Conservation (phyloP, 2,888 invertebrate genomes). For the Escarpia spicata region DNA sequence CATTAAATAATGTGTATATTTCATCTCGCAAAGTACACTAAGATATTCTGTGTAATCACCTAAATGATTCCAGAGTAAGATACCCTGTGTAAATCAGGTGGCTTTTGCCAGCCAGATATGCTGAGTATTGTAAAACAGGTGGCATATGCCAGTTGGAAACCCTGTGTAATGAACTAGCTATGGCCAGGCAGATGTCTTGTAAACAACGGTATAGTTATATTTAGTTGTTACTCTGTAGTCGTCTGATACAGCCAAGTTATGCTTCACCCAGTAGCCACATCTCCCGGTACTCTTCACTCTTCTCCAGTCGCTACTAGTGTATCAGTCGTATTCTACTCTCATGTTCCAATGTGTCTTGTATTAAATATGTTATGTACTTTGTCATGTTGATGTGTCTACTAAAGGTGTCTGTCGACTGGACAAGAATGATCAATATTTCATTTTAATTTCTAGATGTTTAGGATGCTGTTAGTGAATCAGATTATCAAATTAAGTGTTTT, state of each 20-base stretch:
- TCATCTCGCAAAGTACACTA: no score
- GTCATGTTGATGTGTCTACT: background rate
- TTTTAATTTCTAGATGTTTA: no score
- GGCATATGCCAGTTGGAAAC: background rate
- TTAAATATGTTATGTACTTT: background rate
- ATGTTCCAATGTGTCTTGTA: background rate
- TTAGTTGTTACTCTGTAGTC: background rate
- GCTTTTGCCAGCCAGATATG: background rate
- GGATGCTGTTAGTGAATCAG: no score
- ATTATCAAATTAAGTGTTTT: background rate
- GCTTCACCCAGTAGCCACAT: constrained; percentile 13
- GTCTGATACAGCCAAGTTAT: background rate
- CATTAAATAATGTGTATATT: background rate
- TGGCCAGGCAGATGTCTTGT: background rate
- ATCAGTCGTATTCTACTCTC: background rate
- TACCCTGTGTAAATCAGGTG: background rate
- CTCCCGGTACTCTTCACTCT: background rate
- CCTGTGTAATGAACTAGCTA: background rate
- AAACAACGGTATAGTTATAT: no score
- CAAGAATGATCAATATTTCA: background rate
- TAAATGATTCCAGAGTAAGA: background rate
- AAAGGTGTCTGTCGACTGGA: background rate
- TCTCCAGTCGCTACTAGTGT: background rate
- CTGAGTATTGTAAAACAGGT: background rate
- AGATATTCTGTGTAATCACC: background rate